These are phyloP conservation scores for Scopus umbretta DNA, from an alignment of 2,113 vertebrate species.

Conservation along the genomic window DNA sequence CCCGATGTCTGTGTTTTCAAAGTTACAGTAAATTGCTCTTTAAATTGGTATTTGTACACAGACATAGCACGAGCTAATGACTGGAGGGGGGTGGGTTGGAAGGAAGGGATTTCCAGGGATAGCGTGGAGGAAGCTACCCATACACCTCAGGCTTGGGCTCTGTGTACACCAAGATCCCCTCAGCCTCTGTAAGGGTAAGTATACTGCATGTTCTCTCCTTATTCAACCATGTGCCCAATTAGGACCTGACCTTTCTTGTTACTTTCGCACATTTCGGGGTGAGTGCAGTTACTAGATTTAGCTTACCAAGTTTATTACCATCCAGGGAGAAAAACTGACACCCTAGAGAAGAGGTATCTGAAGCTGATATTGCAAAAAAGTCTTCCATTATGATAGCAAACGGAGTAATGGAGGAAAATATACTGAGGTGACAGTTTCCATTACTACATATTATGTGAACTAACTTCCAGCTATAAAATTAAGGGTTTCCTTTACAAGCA, in stretches of 20 bases:
- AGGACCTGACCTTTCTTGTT: background rate
- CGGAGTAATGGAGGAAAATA: background rate
- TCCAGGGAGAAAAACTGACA: background rate
- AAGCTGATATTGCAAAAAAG: background rate
- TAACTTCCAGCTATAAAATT: background rate
- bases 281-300: background rate
- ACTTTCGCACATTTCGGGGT: background rate
- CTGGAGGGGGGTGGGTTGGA: background rate
- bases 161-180: background rate
- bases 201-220: background rate
- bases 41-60: background rate
- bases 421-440: background rate
- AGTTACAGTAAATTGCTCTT: background rate
- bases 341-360: background rate
- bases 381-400: background rate
- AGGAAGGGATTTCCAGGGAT: background rate
- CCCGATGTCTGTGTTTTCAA: background rate
- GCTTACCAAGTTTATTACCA: background rate
- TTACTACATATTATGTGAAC: background rate
- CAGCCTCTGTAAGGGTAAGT: background rate
- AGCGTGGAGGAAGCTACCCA: accelerated
- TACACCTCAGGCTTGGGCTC: background rate
- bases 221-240: background rate
- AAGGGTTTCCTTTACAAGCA: background rate
- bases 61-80: background rate